These are phyloP conservation scores for Rana temporaria DNA, from an alignment of 2,113 vertebrate genomes.

Conservation along the genomic window DNA sequence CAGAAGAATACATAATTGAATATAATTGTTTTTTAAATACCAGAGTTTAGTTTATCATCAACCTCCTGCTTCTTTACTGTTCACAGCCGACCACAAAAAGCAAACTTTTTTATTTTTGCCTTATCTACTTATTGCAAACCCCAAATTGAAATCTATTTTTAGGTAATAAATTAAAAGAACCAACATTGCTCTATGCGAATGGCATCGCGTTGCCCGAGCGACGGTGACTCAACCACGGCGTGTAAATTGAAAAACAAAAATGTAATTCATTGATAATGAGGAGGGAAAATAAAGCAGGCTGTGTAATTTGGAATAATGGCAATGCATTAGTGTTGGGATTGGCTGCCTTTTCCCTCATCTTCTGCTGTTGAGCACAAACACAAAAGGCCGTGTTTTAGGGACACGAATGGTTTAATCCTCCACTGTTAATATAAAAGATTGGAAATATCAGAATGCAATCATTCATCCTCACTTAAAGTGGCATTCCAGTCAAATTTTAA, in stretches of 20 bases:
- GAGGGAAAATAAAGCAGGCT: background rate
- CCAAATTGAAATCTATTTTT: too few species aligned
- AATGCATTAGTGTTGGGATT: background rate
- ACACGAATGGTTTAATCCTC: background rate
- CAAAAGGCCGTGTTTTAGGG: too few species aligned
- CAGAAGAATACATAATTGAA: too few species aligned
- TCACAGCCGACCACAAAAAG: too few species aligned
- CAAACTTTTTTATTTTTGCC: too few species aligned
- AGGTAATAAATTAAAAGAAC: background rate
- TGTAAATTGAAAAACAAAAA: slow-evolving; percentile 19
- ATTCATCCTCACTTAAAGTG: too few species aligned
- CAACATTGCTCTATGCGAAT: background rate
- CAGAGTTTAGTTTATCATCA: too few species aligned
- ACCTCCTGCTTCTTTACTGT: too few species aligned
- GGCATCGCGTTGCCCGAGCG: background rate
- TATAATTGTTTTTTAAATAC: too few species aligned
- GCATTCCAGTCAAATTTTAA: too few species aligned
- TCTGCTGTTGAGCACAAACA: background rate
- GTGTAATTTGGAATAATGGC: slow-evolving; percentile 10
- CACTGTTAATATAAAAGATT: slow-evolving; percentile 1
- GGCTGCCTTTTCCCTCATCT: background rate
- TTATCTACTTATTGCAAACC: too few species aligned
- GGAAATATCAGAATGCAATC: too few species aligned
- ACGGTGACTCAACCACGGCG: background rate
- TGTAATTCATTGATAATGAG: slow-evolving; percentile 8